phyloP scores from a whole-genome alignment of 2,797 vertebrate species.

The Bradypodion pumilum region DNA sequence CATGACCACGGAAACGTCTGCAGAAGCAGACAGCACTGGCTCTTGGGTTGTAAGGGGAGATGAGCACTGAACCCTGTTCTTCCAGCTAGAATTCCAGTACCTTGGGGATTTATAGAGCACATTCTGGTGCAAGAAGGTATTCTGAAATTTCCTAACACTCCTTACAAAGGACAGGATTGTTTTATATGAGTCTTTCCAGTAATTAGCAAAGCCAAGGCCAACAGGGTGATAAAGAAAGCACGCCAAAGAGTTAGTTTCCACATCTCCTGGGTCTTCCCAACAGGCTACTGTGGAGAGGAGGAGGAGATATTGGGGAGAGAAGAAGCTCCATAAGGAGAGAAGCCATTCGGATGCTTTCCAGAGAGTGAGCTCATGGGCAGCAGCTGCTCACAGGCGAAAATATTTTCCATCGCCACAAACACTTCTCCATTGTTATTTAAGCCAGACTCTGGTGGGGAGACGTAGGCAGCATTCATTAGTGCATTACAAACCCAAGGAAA shows the following conservation, averaged over 20 bases:
- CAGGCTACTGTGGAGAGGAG: conserved; percentile 76
- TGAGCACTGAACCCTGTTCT: no score
- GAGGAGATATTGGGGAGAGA: background rate
- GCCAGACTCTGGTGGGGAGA: conserved; percentile 51
- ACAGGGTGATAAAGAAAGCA: conserved; percentile 77
- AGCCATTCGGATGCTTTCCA: conserved; percentile 75
- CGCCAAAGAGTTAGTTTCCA: conserved; percentile 66
- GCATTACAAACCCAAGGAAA: conserved; percentile 35
- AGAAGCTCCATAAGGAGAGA: conserved; percentile 65
- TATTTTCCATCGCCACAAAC: conserved; percentile 72
- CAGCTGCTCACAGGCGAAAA: conserved; percentile 67
- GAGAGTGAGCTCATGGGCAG: conserved; percentile 78
- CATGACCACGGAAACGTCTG: no score
- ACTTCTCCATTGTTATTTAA: conserved; percentile 55
- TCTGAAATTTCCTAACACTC: conserved; percentile 30
- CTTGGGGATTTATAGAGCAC: background rate
- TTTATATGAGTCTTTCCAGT: conserved; percentile 54
- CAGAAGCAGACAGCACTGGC: no score
- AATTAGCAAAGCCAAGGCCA: conserved; percentile 61
- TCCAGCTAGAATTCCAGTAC: background rate
- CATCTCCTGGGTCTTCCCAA: conserved; percentile 70
- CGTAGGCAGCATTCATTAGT: conserved; percentile 16
- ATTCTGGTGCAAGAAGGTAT: background rate
- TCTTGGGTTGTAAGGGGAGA: no score
- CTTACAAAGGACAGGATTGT: conserved; percentile 46